phyloP scores from a whole-genome alignment of 2,113 vertebrate genomes.

The Colossoma macropomum region DNA sequence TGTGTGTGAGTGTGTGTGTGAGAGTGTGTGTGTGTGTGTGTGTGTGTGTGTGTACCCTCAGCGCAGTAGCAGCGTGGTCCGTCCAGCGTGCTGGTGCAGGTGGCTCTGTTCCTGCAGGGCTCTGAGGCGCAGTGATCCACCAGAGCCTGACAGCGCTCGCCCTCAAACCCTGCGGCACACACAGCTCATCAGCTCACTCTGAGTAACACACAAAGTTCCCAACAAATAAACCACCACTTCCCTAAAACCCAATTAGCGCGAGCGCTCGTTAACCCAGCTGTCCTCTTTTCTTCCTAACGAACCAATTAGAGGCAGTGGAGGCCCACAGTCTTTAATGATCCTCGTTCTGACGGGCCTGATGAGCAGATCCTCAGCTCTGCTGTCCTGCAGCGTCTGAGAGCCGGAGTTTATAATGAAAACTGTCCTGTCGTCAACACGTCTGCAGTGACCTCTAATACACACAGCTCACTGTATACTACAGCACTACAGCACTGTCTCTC shows the following conservation, averaged over 20 bases:
- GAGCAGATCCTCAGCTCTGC: too few relatives aligned
- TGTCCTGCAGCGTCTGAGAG: too few relatives aligned
- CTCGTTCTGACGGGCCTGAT: conserved; percentile 1
- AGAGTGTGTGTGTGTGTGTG: too few relatives aligned
- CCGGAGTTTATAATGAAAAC: too few relatives aligned
- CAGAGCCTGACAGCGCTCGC: conserved; percentile 88
- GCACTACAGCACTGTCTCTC: too few relatives aligned
- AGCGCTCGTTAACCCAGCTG: background rate
- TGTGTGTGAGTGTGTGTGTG: too few relatives aligned
- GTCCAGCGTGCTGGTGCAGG: conserved; percentile 82
- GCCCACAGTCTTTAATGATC: background rate
- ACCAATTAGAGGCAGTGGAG: background rate
- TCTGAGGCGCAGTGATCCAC: conserved; percentile 89
- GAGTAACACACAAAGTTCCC: background rate
- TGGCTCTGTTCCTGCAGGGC: conserved; percentile 91
- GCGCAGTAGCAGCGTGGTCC: conserved; percentile 91
- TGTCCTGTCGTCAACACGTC: too few relatives aligned
- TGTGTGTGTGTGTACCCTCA: conserved; percentile 53
- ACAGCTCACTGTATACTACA: too few relatives aligned
- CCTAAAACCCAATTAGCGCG: background rate
- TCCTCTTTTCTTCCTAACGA: conserved; percentile 3
- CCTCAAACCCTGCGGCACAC: conserved; percentile 66
- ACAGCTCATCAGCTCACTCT: background rate
- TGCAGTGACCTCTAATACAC: too few relatives aligned
- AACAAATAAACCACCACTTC: background rate